Conservation (phyloP, 2,797 vertebrate species). For the Echiichthys vipera region DNA sequence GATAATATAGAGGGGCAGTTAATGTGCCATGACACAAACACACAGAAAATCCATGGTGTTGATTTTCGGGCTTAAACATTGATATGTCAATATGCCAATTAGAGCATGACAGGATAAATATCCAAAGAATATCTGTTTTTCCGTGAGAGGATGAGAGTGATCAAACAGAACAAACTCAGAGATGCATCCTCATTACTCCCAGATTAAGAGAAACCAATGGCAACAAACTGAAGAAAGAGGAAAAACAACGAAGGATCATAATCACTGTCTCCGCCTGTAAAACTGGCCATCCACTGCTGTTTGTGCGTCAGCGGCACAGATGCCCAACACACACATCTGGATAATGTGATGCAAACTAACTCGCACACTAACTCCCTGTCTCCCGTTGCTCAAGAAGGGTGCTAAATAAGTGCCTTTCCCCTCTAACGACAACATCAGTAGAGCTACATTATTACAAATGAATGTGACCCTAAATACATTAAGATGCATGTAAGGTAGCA, state of each 20-base stretch:
- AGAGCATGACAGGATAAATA: slow-evolving; percentile 49
- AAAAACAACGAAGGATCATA: background rate
- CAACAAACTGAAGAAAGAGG: background rate
- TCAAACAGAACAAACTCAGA: background rate
- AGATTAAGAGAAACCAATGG: background rate
- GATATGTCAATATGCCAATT: slow-evolving; percentile 57
- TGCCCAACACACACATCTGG: slow-evolving; percentile 13
- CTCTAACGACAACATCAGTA: background rate
- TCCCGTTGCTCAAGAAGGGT: background rate
- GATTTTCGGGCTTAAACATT: slow-evolving; percentile 48
- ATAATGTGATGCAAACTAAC: slow-evolving; percentile 4
- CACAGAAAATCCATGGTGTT: slow-evolving; percentile 58
- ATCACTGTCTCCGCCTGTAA: background rate
- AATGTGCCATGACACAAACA: slow-evolving; percentile 48
- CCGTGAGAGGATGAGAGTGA: background rate
- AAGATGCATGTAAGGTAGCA: no score
- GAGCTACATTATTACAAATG: background rate
- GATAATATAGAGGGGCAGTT: slow-evolving; percentile 24
- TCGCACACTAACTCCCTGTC: background rate
- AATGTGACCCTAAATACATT: background rate
- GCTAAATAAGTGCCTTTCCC: background rate
- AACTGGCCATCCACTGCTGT: no score
- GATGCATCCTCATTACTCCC: background rate
- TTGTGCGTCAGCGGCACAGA: background rate
- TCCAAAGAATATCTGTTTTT: no score